phyloP scores from a whole-genome alignment of 1,140 invertebrate species.

The Coenobita brevimanus region DNA sequence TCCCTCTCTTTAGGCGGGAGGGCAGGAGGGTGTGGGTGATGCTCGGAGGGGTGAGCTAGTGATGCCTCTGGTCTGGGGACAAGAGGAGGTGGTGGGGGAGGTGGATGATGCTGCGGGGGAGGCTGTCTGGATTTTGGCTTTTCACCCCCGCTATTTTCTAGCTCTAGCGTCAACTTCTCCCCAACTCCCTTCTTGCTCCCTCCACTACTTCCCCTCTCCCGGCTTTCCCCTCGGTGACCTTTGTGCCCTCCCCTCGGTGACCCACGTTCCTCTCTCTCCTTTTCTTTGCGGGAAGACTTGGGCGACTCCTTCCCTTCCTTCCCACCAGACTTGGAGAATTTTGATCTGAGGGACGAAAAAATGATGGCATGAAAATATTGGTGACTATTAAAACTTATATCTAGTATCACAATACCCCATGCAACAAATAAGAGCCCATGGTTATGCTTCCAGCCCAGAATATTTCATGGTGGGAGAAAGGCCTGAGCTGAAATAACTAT shows the following conservation, averaged over 20 bases:
- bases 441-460: too few relatives aligned
- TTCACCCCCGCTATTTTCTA: constrained; percentile 55
- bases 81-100: not conserved
- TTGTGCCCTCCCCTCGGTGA: constrained; percentile 66
- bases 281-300: constrained; percentile 58
- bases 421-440: too few relatives aligned
- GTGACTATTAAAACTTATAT: not conserved
- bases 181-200: constrained; percentile 43
- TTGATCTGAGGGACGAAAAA: constrained; percentile 51
- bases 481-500: too few relatives aligned
- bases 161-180: constrained; percentile 61
- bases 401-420: not conserved
- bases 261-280: constrained; percentile 60
- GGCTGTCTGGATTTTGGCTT: constrained; percentile 25
- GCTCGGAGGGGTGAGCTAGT: not conserved
- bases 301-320: constrained; percentile 69
- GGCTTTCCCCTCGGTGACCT: constrained; percentile 58
- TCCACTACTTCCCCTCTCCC: constrained; percentile 35
- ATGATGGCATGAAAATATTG: too few relatives aligned
- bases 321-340: constrained; percentile 63
- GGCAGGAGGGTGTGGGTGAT: constrained; percentile 35
- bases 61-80: constrained; percentile 27
- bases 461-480: too few relatives aligned
- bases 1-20: constrained; percentile 49
- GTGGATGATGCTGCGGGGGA: not conserved